A percentile compares a stretch with the other conserved stretches of the same genome.
phyloP scores from a whole-genome alignment of 2,888 invertebrate genomes.

The Megaustenia siamemsis region DNA sequence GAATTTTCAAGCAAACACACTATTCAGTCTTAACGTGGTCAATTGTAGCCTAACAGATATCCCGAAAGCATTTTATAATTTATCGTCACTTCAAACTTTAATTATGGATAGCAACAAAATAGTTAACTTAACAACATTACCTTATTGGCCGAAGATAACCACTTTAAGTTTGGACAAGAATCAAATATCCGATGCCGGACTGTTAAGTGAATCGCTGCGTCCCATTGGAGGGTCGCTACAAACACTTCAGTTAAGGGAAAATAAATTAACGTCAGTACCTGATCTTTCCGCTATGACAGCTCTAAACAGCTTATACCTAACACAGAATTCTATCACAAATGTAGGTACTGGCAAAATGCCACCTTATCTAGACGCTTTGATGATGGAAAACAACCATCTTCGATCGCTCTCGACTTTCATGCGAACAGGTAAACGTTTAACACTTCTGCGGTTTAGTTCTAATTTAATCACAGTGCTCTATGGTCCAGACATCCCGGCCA shows the following conservation, averaged over 20 bases:
- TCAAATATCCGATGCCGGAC: not conserved
- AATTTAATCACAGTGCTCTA: not conserved
- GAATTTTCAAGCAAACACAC: not conserved
- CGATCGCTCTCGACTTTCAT: not conserved
- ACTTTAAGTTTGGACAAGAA: not conserved
- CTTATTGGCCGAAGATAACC: not conserved
- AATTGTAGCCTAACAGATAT: not conserved
- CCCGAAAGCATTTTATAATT: not conserved
- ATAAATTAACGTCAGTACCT: not conserved
- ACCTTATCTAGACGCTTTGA: not conserved
- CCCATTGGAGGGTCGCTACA: not conserved
- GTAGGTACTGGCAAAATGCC: not conserved
- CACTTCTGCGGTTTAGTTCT: not conserved
- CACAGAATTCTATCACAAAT: not conserved
- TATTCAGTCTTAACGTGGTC: not conserved
- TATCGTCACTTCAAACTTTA: not conserved
- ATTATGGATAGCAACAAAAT: conserved; percentile 9
- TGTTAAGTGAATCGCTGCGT: not conserved
- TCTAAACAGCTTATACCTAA: not conserved
- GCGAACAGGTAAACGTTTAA: not conserved
- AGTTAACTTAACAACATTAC: not conserved
- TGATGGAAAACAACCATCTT: not conserved
- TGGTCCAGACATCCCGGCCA: not conserved
- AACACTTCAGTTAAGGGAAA: not conserved
- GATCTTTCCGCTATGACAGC: not conserved